Evolutionary conservation across 2,797 vertebrate genomes (phyloP), one percentile per base, ranked within the genome.

Genomic region (Macropodus opercularis): DNA sequence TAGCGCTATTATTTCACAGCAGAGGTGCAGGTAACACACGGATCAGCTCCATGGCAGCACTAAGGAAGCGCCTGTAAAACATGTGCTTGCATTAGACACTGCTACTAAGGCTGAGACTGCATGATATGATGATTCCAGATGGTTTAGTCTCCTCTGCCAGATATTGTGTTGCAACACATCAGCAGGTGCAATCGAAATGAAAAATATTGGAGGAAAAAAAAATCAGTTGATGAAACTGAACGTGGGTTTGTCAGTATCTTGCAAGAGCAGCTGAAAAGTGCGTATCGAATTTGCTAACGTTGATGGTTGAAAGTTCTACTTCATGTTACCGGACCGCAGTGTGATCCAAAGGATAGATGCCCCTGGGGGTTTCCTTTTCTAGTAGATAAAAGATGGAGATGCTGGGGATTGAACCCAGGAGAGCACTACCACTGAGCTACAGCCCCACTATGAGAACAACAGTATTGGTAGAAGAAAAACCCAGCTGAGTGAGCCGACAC

Each of bases 401-500:
- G 35, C 40, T 70, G 35, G 40, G 48, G 63, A 64, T 62, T 56
- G 52, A 83, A 66, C 57, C 49, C 63, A 57, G 40, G 53, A 48
- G 38, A 52, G 29, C 82, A 84, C 77, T 78, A 70, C 77, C 77
- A 77, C 70, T 79, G 80, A 86, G 79, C 82, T 85, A 78, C 73
- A 84, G 76, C 68, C 80, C 73, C 66, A 32, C 6, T 3, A 0
- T n/a, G n/a, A n/a, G n/a, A n/a, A n/a, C n/a, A n/a, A n/a, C n/a
- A n/a, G n/a, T 36, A 36, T 7, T 17, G 29, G 12, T 11, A 31
- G 1, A 8, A 36, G 35, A n/a, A 7, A 17, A n/a, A 36, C n/a
- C 14, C 8, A n/a, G 6, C 13, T n/a, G n/a, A 7, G 15, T 11
- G 11, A 39, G 21, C 3, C 38, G 4, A 11, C 11, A 9, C 18